Percentiles rank a stretch among this genome's conserved stretches.
Conservation (phyloP, 2,888 invertebrate genomes). For the Trachelus stipa region DNA sequence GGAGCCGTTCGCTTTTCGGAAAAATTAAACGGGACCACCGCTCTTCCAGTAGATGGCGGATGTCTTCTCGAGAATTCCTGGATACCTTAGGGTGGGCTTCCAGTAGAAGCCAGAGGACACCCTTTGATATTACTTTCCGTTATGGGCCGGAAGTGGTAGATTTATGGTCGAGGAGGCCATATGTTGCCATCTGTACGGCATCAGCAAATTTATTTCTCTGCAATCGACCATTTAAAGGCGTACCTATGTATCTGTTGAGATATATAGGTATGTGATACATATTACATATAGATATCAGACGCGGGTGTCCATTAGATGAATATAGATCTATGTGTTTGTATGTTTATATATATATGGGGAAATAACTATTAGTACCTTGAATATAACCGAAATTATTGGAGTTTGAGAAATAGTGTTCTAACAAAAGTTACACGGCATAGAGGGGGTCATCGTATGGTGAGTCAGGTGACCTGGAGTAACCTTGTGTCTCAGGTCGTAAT, state of each 20-base stretch:
- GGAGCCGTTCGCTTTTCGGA: slow-evolving; percentile 3
- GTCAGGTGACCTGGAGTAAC: too few relatives aligned
- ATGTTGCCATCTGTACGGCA: slow-evolving; percentile 24
- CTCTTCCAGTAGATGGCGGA: neutral
- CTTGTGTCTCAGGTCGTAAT: too few relatives aligned
- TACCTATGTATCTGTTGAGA: neutral
- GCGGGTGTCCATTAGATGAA: too few relatives aligned
- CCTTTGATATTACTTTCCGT: slow-evolving; percentile 56
- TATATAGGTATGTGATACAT: neutral
- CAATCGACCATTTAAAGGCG: neutral
- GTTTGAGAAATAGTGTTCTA: neutral
- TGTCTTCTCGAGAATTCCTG: slow-evolving; percentile 2
- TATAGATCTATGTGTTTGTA: too few relatives aligned
- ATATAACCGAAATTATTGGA: neutral
- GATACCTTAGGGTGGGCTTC: slow-evolving; percentile 19
- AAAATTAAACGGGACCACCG: neutral
- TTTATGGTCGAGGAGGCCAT: slow-evolving; percentile 46
- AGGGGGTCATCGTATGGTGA: too few relatives aligned
- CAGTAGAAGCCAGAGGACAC: slow-evolving; percentile 22
- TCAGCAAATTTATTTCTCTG: slow-evolving; percentile 5
- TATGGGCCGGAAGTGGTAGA: slow-evolving; percentile 52
- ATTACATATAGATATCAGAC: neutral
- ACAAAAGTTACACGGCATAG: neutral
- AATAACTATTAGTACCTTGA: neutral
- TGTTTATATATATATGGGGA: too few relatives aligned